Conservation (phyloP, 2,797 vertebrate genomes). For the Acanthis flammea region DNA sequence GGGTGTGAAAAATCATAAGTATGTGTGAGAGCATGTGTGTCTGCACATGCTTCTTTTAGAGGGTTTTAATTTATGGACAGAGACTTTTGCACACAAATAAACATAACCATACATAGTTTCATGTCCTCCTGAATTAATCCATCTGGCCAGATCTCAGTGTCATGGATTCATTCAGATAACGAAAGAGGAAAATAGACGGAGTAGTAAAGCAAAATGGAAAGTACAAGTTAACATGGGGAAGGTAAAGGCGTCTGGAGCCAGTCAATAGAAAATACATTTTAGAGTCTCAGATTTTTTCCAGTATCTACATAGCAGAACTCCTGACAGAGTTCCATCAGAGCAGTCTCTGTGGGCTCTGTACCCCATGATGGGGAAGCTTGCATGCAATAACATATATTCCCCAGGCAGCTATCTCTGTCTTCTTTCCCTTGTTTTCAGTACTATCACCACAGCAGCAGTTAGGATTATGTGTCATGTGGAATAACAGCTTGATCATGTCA, state of each 20-base stretch:
- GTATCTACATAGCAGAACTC: neutral
- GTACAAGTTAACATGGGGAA: neutral
- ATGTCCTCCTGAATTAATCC: neutral
- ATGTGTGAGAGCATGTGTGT: neutral
- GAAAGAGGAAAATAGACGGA: neutral
- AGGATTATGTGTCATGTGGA: neutral
- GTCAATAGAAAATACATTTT: neutral
- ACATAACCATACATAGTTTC: neutral
- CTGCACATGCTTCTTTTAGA: neutral
- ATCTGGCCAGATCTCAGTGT: neutral
- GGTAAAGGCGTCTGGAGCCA: neutral
- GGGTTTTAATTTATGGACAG: constrained; percentile 9
- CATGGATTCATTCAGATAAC: neutral
- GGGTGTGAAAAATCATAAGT: constrained; percentile 2
- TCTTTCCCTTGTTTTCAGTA: neutral
- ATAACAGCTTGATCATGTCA: neutral
- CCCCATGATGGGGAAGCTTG: neutral
- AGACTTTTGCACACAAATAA: neutral
- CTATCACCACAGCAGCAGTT: neutral
- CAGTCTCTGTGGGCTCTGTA: neutral
- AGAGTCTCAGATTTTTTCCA: neutral
- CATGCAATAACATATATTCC: neutral
- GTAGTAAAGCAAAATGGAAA: neutral
- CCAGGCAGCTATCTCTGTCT: neutral
- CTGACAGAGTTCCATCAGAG: neutral